Base-by-base conservation (phyloP, 2,113 vertebrate species). In the Rhizomys pruinosus region DNA sequence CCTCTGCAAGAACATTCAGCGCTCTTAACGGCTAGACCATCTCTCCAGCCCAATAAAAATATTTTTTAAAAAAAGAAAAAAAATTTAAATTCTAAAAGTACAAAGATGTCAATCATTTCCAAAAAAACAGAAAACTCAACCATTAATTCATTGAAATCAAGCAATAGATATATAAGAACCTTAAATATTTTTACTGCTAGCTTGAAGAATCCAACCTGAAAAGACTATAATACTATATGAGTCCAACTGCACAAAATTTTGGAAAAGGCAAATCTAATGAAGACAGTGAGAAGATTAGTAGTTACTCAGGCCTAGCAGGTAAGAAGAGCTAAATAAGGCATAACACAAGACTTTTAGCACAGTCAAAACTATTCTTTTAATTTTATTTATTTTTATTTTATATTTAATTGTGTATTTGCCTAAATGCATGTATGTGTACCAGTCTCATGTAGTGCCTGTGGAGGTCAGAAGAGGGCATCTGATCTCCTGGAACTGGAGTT, bases 131-230 rank as follows among this genome's bases (percentile, higher is more conserved):
- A 4, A 73, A 34, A 69, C 47, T 59, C 63, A 89, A 89, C 34
- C 55, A 61, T 59, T 77, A 84, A 13, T 39, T 34, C 47, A 69
- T 69, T 47, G 78, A 90, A 87, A 94, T 39, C 44, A 91, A 88
- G n/a, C 12, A 79, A 94, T 19, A 92, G n/a, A 66, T 42, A 86
- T 6, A 10, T 7, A 85, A 39, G 9, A 69, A 59, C 19, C 29
- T 90, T n/a, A 71, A 71, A n/a, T 80, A 71, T 37, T 59, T 55
- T 59, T 55, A 59, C 11, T 52, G 47, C 39, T 78, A 68, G 19
- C 9, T 59, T 44, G 59, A 77, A 78, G 63, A 71, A 52, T 59
- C 34, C 39, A 34, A 37, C 44, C 52, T 92, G 19, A 72, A 79
- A 79, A 61, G 16, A 29, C 23, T 73, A 63, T 37, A n/a, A 32